Percentiles rank a stretch among this genome's conserved stretches.
Conservation (phyloP, 2,888 invertebrate genomes). For the Branchipolynoe longqiensis region DNA sequence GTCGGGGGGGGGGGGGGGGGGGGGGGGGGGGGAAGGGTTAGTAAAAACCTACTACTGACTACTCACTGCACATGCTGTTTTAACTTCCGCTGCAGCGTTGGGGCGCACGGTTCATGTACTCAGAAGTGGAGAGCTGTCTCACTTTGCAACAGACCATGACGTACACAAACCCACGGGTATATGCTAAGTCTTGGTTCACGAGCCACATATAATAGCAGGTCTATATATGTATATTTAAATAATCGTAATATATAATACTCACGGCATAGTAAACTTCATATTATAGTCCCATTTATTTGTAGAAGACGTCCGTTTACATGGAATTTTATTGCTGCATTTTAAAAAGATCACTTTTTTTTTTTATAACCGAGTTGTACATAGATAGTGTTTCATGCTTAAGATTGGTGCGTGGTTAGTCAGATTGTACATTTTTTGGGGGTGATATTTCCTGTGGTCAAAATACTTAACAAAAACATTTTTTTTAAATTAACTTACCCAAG, state of each 20-base stretch:
- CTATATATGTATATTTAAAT: constrained; percentile 20
- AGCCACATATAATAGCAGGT: constrained; percentile 33
- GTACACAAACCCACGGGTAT: constrained; percentile 13
- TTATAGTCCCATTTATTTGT: not conserved
- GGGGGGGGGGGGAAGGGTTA: not conserved
- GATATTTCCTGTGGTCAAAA: constrained; percentile 28
- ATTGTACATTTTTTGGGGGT: constrained; percentile 43
- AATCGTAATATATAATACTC: constrained; percentile 12
- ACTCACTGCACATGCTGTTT: too few species aligned
- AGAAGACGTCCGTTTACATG: not conserved
- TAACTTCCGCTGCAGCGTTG: too few species aligned
- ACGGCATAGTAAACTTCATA: not conserved
- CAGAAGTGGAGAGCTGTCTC: constrained; percentile 23
- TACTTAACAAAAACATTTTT: too few species aligned
- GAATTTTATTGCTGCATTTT: constrained; percentile 3
- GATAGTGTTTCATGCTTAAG: constrained; percentile 15
- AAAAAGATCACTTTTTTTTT: not conserved
- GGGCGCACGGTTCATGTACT: too few species aligned
- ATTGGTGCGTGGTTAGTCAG: constrained; percentile 38
- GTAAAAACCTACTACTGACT: not conserved
- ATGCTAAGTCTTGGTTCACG: constrained; percentile 6
- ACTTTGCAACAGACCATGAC: constrained; percentile 16
- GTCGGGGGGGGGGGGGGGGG: not conserved
- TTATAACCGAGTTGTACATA: constrained; percentile 5
- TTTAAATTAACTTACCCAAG: constrained; percentile 18